phyloP scores from a whole-genome alignment of 2,113 vertebrate genomes.

The Pardalotus punctatus region DNA sequence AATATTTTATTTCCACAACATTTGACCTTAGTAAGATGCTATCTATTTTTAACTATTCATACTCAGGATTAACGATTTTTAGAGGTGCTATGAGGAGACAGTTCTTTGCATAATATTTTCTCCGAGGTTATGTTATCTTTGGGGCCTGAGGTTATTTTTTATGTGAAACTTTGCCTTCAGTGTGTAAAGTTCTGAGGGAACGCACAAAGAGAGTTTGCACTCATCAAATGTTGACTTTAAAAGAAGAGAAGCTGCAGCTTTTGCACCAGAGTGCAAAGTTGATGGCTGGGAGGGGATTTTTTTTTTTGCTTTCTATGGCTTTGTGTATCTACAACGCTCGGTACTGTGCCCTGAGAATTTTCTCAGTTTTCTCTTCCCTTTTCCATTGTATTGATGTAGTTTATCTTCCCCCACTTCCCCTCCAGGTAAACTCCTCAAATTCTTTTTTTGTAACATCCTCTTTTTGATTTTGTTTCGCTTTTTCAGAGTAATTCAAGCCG shows the following conservation, averaged over 20 bases:
- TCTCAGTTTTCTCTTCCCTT: background rate
- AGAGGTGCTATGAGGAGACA: background rate
- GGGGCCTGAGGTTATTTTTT: background rate
- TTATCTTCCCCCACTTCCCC: background rate
- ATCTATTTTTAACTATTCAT: background rate
- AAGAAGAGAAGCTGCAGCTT: background rate
- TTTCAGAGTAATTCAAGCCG: background rate
- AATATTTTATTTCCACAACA: background rate
- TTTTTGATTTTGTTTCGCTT: background rate
- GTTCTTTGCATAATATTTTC: background rate
- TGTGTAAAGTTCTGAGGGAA: background rate
- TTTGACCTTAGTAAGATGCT: background rate
- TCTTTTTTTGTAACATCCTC: background rate
- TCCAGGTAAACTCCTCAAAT: background rate
- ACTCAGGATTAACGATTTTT: background rate
- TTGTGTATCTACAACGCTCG: background rate
- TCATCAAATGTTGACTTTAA: background rate
- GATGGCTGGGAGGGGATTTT: background rate
- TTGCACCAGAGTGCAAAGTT: background rate
- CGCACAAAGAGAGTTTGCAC: background rate
- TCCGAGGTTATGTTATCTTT: background rate
- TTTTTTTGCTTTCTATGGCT: background rate
- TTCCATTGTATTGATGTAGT: background rate
- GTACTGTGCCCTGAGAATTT: background rate
- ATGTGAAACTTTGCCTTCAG: background rate